Conservation (phyloP, 2,888 invertebrate genomes). For the Hydroisotoma schaefferi region DNA sequence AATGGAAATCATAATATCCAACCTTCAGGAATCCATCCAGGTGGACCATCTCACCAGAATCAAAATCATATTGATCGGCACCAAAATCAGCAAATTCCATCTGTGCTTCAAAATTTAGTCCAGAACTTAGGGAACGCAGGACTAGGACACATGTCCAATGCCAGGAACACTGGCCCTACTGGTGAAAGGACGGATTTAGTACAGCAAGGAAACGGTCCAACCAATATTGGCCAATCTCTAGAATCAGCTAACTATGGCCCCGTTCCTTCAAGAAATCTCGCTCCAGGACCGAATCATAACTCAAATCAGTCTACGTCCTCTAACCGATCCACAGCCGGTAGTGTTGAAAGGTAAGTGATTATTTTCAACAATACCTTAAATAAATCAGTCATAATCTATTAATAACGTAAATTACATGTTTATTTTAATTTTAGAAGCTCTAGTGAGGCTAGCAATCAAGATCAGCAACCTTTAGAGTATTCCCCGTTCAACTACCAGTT, state of each 20-base stretch:
- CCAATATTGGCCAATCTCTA: not conserved
- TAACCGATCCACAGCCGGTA: conserved; percentile 4
- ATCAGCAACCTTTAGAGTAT: conserved; percentile 64
- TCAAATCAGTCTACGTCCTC: conserved; percentile 9
- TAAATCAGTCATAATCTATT: not conserved
- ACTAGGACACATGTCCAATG: not conserved
- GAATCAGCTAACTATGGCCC: not conserved
- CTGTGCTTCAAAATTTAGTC: not conserved
- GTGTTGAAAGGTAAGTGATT: conserved; percentile 7
- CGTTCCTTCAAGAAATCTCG: conserved; percentile 27
- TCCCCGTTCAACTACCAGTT: conserved; percentile 80
- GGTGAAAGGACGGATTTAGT: not conserved
- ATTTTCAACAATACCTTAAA: not conserved
- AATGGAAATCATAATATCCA: not conserved
- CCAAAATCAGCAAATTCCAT: conserved; percentile 1
- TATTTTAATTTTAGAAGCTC: conserved; percentile 4
- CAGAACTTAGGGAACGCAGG: not conserved
- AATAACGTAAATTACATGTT: not conserved
- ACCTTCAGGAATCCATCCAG: not conserved
- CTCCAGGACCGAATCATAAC: conserved; percentile 31
- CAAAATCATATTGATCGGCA: not conserved
- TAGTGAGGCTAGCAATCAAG: conserved; percentile 11
- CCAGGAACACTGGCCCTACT: not conserved
- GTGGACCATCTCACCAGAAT: not conserved
- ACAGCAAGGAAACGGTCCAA: not conserved